Evolutionary conservation across 2,113 vertebrate species (phyloP).

Genomic region (Rynchops niger): DNA sequence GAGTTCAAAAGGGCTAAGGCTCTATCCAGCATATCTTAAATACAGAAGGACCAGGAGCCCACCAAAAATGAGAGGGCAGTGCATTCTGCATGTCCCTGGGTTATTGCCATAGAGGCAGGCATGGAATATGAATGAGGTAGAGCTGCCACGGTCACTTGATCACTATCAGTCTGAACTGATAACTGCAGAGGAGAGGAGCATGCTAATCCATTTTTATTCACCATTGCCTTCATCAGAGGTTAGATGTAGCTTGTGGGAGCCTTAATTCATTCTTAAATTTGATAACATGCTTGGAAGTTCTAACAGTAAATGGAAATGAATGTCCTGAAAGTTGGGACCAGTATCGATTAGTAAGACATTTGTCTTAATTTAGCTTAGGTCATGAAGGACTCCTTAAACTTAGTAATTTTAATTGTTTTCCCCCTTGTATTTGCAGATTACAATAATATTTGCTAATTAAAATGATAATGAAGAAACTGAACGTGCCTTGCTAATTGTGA

Average conservation of each 20-base stretch:
- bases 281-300: slow-evolving; percentile 24
- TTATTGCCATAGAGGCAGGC: not conserved
- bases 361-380: slow-evolving; percentile 34
- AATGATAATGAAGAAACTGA: slow-evolving; percentile 29
- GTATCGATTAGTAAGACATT: not conserved
- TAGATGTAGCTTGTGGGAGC: not conserved
- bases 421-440: slow-evolving; percentile 18
- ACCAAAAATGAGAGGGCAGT: not conserved
- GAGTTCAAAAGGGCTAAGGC: not conserved
- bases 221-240: not conserved
- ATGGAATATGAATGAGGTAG: not conserved
- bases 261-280: slow-evolving; percentile 41
- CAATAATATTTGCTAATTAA: slow-evolving; percentile 53
- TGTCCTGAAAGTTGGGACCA: not conserved
- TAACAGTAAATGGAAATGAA: slow-evolving; percentile 15
- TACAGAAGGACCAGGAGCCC: not conserved
- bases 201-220: slow-evolving; percentile 37
- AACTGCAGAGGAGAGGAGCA: slow-evolving; percentile 31
- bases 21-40: not conserved
- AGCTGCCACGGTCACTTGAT: not conserved
- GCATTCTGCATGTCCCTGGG: not conserved
- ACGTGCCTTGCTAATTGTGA: not conserved
- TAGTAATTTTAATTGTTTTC: slow-evolving; percentile 27
- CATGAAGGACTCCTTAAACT: slow-evolving; percentile 3
- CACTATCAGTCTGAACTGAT: slow-evolving; percentile 8